Evolutionary conservation across 1,140 invertebrate genomes (phyloP).

Genomic region (Lethocerus indicus): DNA sequence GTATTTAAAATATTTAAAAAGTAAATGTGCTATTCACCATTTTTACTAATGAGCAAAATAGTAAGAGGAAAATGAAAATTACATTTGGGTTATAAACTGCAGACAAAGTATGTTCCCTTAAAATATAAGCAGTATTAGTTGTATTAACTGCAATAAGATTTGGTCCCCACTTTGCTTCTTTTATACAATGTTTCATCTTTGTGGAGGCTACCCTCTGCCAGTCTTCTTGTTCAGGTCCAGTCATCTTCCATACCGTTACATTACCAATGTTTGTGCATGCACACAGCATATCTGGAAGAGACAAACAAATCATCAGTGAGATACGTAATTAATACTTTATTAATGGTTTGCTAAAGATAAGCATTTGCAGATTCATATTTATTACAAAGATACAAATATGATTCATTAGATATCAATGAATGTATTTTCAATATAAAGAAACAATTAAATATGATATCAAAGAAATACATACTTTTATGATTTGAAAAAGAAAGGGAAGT

Average conservation of each 20-base stretch:
- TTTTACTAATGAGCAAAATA: slow-evolving; percentile 23
- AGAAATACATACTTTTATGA: slow-evolving; percentile 26
- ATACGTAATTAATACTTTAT: no score
- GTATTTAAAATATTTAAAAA: background rate
- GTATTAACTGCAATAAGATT: slow-evolving; percentile 63
- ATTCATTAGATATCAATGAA: no score
- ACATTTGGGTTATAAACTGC: slow-evolving; percentile 47
- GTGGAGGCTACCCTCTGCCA: slow-evolving; percentile 50
- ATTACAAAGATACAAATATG: no score
- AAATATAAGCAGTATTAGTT: slow-evolving; percentile 65
- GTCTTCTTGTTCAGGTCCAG: slow-evolving; percentile 30
- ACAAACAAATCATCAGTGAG: no score
- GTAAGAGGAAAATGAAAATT: no score
- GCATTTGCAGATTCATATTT: no score
- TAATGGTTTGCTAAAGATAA: no score
- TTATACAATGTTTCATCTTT: slow-evolving; percentile 47
- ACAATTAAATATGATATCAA: background rate
- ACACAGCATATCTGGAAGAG: no score
- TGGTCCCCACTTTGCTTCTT: slow-evolving; percentile 56
- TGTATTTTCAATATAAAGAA: no score
- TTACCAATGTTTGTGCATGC: slow-evolving; percentile 83
- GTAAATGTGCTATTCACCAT: slow-evolving; percentile 20
- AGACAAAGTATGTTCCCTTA: slow-evolving; percentile 68
- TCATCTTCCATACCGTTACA: slow-evolving; percentile 64
- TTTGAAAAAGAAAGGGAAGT: slow-evolving; percentile 50